phyloP scores from a whole-genome alignment of 2,797 vertebrate genomes.

The Coregonus ussuriensis region DNA sequence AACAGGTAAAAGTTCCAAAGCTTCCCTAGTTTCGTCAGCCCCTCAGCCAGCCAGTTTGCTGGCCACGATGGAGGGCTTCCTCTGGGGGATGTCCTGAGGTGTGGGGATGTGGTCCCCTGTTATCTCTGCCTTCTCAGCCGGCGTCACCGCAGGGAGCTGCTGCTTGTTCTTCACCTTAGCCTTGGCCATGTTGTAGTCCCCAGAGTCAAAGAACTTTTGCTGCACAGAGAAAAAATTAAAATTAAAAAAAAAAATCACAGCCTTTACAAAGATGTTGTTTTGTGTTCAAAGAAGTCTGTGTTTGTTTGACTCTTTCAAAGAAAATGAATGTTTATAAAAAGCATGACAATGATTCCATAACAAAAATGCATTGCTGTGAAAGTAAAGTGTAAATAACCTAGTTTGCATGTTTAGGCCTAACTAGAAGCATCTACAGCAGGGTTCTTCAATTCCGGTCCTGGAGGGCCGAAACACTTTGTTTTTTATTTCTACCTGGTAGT shows the following conservation, averaged over 20 bases:
- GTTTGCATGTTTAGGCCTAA: too few species aligned
- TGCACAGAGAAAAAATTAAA: conserved; percentile 50
- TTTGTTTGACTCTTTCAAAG: too few species aligned
- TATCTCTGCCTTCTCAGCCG: conserved; percentile 89
- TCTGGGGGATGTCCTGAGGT: conserved; percentile 96
- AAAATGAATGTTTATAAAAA: too few species aligned
- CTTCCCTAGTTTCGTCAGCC: conserved; percentile 81
- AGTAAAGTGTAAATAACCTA: too few species aligned
- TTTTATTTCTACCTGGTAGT: too few species aligned
- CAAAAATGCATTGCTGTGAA: too few species aligned
- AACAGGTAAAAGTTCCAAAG: conserved; percentile 72
- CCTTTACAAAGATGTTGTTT: too few species aligned
- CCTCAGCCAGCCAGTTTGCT: conserved; percentile 96
- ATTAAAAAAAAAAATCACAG: too few species aligned
- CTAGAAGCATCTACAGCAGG: too few species aligned
- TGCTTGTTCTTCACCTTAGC: conserved; percentile 99
- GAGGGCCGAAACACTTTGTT: too few species aligned
- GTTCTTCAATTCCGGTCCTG: too few species aligned
- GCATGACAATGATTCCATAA: too few species aligned
- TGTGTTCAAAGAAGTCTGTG: neutral
- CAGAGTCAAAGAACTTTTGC: conserved; percentile 99
- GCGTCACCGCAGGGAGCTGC: conserved; percentile 82
- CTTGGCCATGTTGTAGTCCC: conserved; percentile 99
- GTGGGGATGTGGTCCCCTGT: conserved; percentile 99
- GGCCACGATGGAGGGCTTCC: conserved; percentile 94